phyloP scores from a whole-genome alignment of 2,888 invertebrate species.

The Xestia xanthographa region DNA sequence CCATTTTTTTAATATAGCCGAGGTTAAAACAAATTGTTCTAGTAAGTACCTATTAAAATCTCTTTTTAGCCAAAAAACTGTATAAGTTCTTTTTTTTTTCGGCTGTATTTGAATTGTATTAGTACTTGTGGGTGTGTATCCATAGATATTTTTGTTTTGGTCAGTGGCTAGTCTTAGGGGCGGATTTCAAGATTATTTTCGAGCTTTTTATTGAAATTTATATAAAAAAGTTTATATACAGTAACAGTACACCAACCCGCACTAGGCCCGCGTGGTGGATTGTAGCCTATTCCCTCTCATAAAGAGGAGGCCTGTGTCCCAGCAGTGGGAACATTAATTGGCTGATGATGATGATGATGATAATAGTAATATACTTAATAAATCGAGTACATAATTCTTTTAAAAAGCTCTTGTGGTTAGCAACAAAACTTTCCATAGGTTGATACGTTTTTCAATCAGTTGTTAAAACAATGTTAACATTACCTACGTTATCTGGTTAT shows the following conservation, averaged over 20 bases:
- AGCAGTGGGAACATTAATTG: too few relatives aligned
- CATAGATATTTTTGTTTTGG: not conserved
- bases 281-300: too few relatives aligned
- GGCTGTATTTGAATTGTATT: too few relatives aligned
- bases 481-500: conserved; percentile 30
- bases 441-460: conserved; percentile 7
- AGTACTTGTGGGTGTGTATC: not conserved
- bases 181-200: not conserved
- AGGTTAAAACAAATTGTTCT: not conserved
- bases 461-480: conserved; percentile 22
- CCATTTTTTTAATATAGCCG: too few relatives aligned
- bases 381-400: not conserved
- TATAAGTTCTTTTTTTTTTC: not conserved
- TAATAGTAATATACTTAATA: too few relatives aligned
- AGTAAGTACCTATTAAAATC: not conserved
- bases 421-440: not conserved
- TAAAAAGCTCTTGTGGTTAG: not conserved
- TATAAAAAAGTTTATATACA: too few relatives aligned
- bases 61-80: not conserved
- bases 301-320: too few relatives aligned
- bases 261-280: too few relatives aligned
- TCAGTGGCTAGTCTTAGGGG: too few relatives aligned
- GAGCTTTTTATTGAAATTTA: not conserved
- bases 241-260: too few relatives aligned
- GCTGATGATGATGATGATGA: too few relatives aligned